Evolutionary conservation across 2,113 vertebrate genomes (phyloP).

Genomic region (Ginglymostoma cirratum): DNA sequence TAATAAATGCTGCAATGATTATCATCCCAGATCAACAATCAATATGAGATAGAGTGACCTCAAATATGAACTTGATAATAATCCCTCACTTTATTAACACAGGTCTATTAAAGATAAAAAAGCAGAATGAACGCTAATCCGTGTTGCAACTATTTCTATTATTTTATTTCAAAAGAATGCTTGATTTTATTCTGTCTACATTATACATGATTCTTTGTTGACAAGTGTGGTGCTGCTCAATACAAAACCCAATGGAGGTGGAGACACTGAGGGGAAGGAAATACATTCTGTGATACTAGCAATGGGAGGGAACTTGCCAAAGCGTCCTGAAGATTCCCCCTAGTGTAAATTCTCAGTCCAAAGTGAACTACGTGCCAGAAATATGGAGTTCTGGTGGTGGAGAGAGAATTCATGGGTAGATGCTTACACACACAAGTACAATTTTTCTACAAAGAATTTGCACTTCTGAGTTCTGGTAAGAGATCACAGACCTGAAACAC

Average conservation of each 20-base stretch:
- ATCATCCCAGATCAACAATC: not conserved
- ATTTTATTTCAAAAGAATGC: not conserved
- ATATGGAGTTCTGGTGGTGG: not conserved
- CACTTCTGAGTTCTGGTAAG: not conserved
- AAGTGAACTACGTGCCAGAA: not conserved
- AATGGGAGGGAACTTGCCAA: not conserved
- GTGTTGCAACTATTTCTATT: not conserved
- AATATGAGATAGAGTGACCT: not conserved
- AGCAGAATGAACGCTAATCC: not conserved
- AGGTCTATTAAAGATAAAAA: not conserved
- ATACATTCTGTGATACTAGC: not conserved
- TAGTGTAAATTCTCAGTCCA: not conserved
- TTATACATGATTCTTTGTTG: not conserved
- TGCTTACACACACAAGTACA: not conserved
- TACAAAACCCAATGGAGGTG: not conserved
- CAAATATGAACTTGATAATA: not conserved
- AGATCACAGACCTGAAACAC: not conserved
- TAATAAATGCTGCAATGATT: not conserved
- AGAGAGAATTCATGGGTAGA: not conserved
- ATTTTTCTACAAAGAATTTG: not conserved
- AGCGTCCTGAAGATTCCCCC: not conserved
- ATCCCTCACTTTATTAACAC: not conserved
- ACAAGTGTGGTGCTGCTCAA: not conserved
- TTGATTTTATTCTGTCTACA: not conserved
- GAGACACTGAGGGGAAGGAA: not conserved